These are phyloP conservation scores for Zaprionus lachaisei DNA, from an alignment of 1,140 invertebrate species.

Conservation along the genomic window DNA sequence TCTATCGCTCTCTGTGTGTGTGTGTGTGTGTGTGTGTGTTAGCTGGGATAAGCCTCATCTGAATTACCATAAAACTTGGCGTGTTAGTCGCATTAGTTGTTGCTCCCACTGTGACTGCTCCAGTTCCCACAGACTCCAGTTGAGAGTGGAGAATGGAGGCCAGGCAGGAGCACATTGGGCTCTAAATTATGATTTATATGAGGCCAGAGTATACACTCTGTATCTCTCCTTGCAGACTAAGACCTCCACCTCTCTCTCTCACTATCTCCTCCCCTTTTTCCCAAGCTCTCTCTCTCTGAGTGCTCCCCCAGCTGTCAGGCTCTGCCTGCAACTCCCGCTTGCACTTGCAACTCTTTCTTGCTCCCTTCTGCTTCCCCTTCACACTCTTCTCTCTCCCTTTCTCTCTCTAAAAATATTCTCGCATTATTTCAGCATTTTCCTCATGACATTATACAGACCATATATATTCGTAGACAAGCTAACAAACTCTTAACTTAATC, in stretches of 20 bases:
- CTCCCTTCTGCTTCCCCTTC: background rate
- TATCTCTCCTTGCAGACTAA: background rate
- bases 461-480: slow-evolving; percentile 39
- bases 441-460: background rate
- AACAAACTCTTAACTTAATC: background rate
- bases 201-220: background rate
- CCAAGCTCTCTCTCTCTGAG: background rate
- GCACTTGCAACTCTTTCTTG: background rate
- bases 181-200: slow-evolving; percentile 74
- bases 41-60: slow-evolving; percentile 10
- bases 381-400: background rate
- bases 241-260: background rate
- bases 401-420: slow-evolving; percentile 61
- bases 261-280: background rate
- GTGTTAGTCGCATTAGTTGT: slow-evolving; percentile 21
- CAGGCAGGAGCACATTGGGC: slow-evolving; percentile 41
- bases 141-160: background rate
- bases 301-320: slow-evolving; percentile 19
- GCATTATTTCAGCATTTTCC: slow-evolving; percentile 64
- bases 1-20: background rate
- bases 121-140: slow-evolving; percentile 16
- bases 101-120: slow-evolving; percentile 14
- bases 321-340: background rate
- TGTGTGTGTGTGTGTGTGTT: background rate
- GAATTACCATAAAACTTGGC: slow-evolving; percentile 40